Percentiles rank a stretch among this genome's conserved stretches.
Evolutionary conservation across 2,113 vertebrate species (phyloP).

Genomic region (Opisthocomus hoazin): DNA sequence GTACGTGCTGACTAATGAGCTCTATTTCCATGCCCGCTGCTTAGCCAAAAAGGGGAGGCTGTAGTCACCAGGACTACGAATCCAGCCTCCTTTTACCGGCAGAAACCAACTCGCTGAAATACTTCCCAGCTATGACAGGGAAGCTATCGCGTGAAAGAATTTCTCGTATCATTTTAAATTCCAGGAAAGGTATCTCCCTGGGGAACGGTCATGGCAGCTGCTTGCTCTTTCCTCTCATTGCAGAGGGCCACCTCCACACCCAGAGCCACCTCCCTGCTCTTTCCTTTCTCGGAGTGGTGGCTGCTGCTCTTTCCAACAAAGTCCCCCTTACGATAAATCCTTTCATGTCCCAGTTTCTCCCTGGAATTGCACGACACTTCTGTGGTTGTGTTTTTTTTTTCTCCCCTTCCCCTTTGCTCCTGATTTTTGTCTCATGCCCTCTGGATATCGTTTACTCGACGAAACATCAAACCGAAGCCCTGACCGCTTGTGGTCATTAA

Average conservation of each 20-base stretch:
- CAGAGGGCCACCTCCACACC: slow-evolving; percentile 44
- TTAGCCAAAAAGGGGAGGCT: background rate
- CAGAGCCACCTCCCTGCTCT: slow-evolving; percentile 37
- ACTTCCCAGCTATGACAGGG: background rate
- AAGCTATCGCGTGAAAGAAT: background rate
- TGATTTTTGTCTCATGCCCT: slow-evolving; percentile 41
- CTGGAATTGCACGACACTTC: background rate
- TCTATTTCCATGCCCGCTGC: background rate
- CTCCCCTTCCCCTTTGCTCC: slow-evolving; percentile 12
- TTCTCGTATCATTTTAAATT: slow-evolving; percentile 63
- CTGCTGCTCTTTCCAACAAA: slow-evolving; percentile 49
- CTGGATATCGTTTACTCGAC: slow-evolving; percentile 46
- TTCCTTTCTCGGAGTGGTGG: slow-evolving; percentile 30
- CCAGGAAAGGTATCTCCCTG: slow-evolving; percentile 70
- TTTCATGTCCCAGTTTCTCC: slow-evolving; percentile 54
- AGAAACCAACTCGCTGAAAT: background rate
- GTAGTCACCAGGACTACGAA: background rate
- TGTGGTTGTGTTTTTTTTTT: background rate
- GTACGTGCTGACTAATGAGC: background rate
- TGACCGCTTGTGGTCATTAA: slow-evolving; percentile 19
- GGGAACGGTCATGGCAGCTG: background rate
- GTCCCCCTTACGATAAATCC: slow-evolving; percentile 28
- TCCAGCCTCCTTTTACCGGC: background rate
- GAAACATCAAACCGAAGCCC: slow-evolving; percentile 34
- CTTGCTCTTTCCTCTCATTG: slow-evolving; percentile 58